phyloP scores from a whole-genome alignment of 2,113 vertebrate genomes.

The Herpailurus yagouaroundi region DNA sequence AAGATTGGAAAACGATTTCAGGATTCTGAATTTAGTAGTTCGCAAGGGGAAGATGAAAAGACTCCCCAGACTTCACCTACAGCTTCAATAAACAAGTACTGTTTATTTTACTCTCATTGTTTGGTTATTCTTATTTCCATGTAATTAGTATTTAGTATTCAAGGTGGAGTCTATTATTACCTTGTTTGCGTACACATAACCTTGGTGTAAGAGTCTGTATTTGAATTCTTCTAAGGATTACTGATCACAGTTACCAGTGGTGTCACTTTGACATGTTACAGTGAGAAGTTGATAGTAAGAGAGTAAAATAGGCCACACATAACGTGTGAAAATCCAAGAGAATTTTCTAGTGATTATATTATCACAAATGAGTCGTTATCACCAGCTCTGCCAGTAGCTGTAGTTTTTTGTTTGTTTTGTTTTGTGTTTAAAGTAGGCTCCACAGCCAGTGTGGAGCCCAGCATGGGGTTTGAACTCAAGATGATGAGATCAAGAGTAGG shows the following conservation, averaged over 20 bases:
- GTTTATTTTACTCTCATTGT: neutral
- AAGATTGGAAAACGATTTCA: constrained; percentile 77
- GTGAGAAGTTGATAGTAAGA: neutral
- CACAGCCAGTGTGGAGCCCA: too few relatives aligned
- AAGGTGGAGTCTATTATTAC: neutral
- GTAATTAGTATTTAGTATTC: neutral
- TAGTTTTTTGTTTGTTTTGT: neutral
- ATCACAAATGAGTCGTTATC: neutral
- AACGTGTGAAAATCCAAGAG: neutral
- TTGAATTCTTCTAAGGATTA: neutral
- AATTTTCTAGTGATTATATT: neutral
- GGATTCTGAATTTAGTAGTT: constrained; percentile 70
- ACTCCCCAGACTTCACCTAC: constrained; percentile 2
- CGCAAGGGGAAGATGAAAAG: constrained; percentile 70
- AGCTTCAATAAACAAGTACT: constrained; percentile 81
- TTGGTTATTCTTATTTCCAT: neutral
- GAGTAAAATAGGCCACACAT: neutral
- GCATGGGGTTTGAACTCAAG: too few relatives aligned
- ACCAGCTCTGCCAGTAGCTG: neutral
- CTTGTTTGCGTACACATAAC: neutral
- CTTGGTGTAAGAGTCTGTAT: neutral
- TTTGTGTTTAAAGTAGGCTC: too few relatives aligned
- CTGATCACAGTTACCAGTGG: neutral
- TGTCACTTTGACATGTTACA: neutral
- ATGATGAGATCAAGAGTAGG: too few relatives aligned